A percentile compares a stretch with the other conserved stretches of the same genome.
These are phyloP conservation scores for Scelioninae gen. 1 DNA, from an alignment of 2,888 invertebrate species.

Conservation along the genomic window DNA sequence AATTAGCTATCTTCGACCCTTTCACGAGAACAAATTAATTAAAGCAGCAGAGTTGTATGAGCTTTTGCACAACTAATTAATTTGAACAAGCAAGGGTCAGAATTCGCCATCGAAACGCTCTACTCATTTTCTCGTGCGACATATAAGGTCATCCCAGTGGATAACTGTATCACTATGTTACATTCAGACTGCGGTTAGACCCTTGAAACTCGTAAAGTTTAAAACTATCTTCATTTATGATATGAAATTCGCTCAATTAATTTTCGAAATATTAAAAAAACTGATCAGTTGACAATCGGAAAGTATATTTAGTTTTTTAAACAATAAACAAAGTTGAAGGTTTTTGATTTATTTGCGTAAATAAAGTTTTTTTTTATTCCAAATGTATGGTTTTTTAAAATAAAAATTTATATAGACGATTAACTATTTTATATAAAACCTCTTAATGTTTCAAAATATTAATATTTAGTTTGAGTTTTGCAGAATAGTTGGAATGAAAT, in stretches of 20 bases:
- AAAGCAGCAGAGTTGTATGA: constrained; percentile 46
- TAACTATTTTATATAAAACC: no score
- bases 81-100: constrained; percentile 62
- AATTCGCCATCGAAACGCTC: constrained; percentile 49
- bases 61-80: constrained; percentile 57
- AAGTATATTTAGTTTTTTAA: no score
- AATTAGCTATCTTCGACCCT: constrained; percentile 37
- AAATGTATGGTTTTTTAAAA: no score
- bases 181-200: constrained; percentile 54
- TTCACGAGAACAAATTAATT: constrained; percentile 53
- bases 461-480: constrained; percentile 11
- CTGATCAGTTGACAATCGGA: constrained; percentile 17
- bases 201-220: constrained; percentile 58
- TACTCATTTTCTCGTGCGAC: constrained; percentile 63
- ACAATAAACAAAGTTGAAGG: no score
- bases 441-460: not conserved
- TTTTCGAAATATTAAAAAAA: constrained; percentile 29
- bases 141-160: constrained; percentile 55
- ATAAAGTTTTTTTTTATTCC: no score
- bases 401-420: no score
- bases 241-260: constrained; percentile 45
- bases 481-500: no score
- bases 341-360: no score
- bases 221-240: constrained; percentile 43
- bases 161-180: constrained; percentile 65